Base-by-base conservation (phyloP, 2,888 invertebrate species). In the Acanthococcus lagerstroemiae region DNA sequence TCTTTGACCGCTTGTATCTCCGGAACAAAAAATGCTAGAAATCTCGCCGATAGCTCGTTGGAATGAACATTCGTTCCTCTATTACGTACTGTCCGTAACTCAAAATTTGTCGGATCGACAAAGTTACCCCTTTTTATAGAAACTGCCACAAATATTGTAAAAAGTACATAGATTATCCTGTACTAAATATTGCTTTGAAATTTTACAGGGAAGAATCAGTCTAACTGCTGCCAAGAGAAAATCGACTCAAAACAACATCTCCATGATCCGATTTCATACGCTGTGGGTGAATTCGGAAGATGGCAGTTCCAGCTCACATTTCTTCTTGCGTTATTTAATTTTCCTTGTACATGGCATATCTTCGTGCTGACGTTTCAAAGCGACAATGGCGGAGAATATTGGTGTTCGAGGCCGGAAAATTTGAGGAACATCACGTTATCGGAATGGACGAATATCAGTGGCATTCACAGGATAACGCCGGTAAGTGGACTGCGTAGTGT, bases 311-410 rank as follows among this genome's bases (percentile, higher is more conserved):
- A 84, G 69, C 82, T 86, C 78, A 88, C 88, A 3, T 84, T 88
- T 73, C 77, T 88, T 52, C 77, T 88, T 69, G 85, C 88, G 2
- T 78, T 88, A 54, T 84, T 87, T 78, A 88, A 88, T 73, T 82
- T 88, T 72, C 88, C 88, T 1, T 87, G 87, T 76, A 88, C 88
- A 48, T 88, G 87, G 79, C 88, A 88, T 76, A 88, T 88, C 73
- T 86, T 85, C 75, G 81, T 85, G 60, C 84, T 86, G 45, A 85
- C 87, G 0, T 88, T 88, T 76, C 85, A 84, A 74, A 84, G 84
- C 57, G 82, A 82, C 71, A 82, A 82, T 71, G 79, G 81, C 69
- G 80, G 82, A 69, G 81, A 83, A 52, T 84, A 82, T 72, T 87
- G 87, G 87, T 89, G 88, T 74, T 80, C 81, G 65, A 67, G 65